Conservation (phyloP, 2,888 invertebrate genomes). For the Plebejus melissa region DNA sequence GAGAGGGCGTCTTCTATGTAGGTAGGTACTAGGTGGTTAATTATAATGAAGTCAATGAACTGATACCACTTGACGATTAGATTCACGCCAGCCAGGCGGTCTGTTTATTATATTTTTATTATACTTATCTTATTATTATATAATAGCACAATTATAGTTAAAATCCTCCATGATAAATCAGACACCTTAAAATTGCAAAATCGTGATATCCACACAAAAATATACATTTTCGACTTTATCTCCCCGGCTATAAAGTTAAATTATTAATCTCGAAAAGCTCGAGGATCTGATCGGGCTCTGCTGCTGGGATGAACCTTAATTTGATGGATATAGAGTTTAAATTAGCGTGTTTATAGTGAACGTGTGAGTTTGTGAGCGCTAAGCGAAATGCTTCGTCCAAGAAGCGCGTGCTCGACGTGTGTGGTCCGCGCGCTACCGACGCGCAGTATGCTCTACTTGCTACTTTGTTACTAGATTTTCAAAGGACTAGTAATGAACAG, state of each 20-base stretch:
- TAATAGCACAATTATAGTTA: slow-evolving; percentile 36
- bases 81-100: slow-evolving; percentile 5
- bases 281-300: slow-evolving; percentile 21
- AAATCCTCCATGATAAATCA: slow-evolving; percentile 37
- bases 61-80: background rate
- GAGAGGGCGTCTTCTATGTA: background rate
- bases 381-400: slow-evolving; percentile 40
- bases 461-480: background rate
- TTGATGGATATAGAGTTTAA: slow-evolving; percentile 1
- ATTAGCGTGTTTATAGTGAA: slow-evolving; percentile 24
- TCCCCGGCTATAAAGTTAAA: slow-evolving; percentile 18
- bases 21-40: background rate
- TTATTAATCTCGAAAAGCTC: slow-evolving; percentile 24
- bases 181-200: slow-evolving; percentile 50
- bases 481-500: no score
- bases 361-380: slow-evolving; percentile 34
- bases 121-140: slow-evolving; percentile 29
- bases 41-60: background rate
- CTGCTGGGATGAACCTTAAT: slow-evolving; percentile 16
- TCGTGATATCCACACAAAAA: slow-evolving; percentile 52
- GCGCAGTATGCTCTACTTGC: slow-evolving; percentile 40
- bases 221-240: slow-evolving; percentile 38
- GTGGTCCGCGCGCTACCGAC: slow-evolving; percentile 39
- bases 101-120: slow-evolving; percentile 4
- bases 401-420: slow-evolving; percentile 41